phyloP scores from a whole-genome alignment of 2,888 invertebrate species.

The Diadromus collaris region DNA sequence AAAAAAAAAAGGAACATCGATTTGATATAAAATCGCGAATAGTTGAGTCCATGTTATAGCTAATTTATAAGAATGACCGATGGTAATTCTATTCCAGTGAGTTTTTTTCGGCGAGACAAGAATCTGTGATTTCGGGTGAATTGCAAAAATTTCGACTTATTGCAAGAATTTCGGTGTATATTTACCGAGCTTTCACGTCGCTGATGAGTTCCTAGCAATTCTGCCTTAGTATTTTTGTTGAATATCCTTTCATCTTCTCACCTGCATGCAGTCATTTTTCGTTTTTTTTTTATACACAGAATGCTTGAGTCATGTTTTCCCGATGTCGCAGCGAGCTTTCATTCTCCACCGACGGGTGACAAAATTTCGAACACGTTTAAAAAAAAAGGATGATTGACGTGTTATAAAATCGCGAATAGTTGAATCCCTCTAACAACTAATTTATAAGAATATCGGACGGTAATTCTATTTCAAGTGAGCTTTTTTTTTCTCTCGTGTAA shows the following conservation, averaged over 20 bases:
- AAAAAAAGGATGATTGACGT: conserved; percentile 6
- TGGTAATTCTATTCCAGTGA: no score
- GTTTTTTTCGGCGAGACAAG: no score
- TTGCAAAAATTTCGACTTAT: no score
- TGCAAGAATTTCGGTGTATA: no score
- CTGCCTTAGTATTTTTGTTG: conserved; percentile 61
- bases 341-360: conserved; percentile 62
- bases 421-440: neutral
- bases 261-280: conserved; percentile 47
- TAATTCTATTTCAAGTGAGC: neutral
- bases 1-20: no score
- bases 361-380: neutral
- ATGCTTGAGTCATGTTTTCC: conserved; percentile 60
- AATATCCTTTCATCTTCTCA: conserved; percentile 54
- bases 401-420: neutral
- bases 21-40: no score
- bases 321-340: conserved; percentile 66
- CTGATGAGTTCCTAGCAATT: conserved; percentile 61
- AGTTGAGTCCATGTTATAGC: no score
- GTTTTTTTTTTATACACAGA: neutral
- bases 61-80: no score
- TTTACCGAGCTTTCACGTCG: conserved; percentile 21
- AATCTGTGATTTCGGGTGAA: no score
- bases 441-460: neutral
- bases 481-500: neutral